These are phyloP conservation scores for Clytia hemisphaerica DNA, from an alignment of 30 jellyfish, hydroid and myxozoan species.

Conservation along the genomic window DNA sequence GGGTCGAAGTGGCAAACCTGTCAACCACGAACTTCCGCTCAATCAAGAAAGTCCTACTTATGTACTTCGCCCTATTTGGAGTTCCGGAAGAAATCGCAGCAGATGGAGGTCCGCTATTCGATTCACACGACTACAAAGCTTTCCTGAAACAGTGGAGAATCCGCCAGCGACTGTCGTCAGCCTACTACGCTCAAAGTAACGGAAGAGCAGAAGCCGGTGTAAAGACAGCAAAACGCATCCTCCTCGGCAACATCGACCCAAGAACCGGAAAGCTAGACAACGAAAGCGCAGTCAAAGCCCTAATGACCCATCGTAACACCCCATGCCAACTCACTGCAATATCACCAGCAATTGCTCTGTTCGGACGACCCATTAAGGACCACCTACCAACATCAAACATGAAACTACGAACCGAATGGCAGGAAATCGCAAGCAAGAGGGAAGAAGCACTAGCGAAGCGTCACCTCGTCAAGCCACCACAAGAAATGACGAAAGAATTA, in stretches of 20 bases:
- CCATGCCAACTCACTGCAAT: conserved; percentile 10
- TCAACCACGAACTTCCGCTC: conserved; percentile 6
- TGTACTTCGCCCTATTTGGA: not conserved
- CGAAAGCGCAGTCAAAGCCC: conserved; percentile 6
- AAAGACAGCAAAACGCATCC: not conserved
- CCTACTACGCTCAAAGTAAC: conserved; percentile 12
- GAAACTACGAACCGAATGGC: conserved; percentile 21
- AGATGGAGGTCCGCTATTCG: not conserved
- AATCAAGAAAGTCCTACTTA: not conserved
- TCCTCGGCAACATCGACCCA: conserved; percentile 2
- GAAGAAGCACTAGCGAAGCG: conserved; percentile 34
- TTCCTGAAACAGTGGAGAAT: conserved; percentile 18
- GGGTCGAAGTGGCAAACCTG: conserved; percentile 43
- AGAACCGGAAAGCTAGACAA: not conserved
- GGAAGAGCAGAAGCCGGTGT: conserved; percentile 8
- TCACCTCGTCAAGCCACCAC: too few relatives aligned
- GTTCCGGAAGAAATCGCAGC: conserved; percentile 13
- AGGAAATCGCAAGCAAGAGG: conserved; percentile 15
- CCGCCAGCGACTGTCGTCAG: conserved; percentile 23
- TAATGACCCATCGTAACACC: conserved; percentile 7
- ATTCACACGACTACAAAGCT: not conserved
- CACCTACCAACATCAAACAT: conserved; percentile 11
- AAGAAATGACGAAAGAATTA: too few relatives aligned
- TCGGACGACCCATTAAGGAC: conserved; percentile 26
- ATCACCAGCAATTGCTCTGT: not conserved